Evolutionary conservation across 1,140 invertebrate genomes (phyloP).

Genomic region (Tachypleus tridentatus): DNA sequence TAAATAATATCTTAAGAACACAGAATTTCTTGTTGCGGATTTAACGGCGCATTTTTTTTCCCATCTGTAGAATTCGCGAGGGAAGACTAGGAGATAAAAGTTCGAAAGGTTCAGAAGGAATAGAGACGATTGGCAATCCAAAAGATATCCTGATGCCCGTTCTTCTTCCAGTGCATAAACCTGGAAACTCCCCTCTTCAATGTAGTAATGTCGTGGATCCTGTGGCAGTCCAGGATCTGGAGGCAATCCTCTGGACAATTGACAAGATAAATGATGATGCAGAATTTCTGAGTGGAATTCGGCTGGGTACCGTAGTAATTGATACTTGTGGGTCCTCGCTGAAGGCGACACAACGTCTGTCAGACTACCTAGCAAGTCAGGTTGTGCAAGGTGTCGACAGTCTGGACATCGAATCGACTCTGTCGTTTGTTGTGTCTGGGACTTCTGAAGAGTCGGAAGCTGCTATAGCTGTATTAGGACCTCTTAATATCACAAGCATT

Average conservation of each 20-base stretch:
- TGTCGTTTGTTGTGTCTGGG: conserved; percentile 11
- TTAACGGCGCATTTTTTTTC: no score
- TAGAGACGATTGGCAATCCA: not conserved
- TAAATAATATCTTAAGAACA: not conserved
- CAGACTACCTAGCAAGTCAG: conserved; percentile 9
- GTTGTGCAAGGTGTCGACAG: conserved; percentile 9
- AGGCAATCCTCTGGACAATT: conserved; percentile 38
- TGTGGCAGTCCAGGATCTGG: conserved; percentile 35
- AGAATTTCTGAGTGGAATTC: conserved; percentile 25
- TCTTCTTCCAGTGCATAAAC: conserved; percentile 29
- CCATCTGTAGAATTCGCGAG: not conserved
- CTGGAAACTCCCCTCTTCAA: conserved; percentile 22
- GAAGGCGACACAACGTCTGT: conserved; percentile 13
- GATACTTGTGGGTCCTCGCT: conserved; percentile 30
- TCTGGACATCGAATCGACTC: conserved; percentile 2
- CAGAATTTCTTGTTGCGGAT: no score
- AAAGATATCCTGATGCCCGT: conserved; percentile 26
- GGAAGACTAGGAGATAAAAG: not conserved
- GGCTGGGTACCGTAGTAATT: conserved; percentile 26
- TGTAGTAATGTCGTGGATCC: conserved; percentile 20
- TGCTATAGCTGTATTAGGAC: conserved; percentile 18
- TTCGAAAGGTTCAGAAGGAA: not conserved
- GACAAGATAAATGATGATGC: conserved; percentile 35
- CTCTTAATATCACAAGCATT: conserved; percentile 25
- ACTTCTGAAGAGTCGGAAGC: conserved; percentile 15